These are phyloP conservation scores for Microcebus murinus DNA, from an alignment of 2,113 vertebrate genomes.

Conservation along the genomic window DNA sequence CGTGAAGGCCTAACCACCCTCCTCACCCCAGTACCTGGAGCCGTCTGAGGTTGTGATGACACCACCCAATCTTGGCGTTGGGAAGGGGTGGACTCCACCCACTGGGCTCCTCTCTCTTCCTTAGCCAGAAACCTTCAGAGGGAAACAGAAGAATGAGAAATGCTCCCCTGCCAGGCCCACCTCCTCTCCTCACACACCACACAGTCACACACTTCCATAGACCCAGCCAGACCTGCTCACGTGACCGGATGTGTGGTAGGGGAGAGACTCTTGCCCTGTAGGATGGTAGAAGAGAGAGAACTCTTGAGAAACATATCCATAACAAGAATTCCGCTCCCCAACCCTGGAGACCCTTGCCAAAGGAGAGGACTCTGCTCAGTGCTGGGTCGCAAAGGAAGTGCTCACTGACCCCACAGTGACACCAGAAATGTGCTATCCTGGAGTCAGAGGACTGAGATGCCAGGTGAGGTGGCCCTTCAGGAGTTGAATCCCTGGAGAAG, in stretches of 20 bases:
- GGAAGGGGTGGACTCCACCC: background rate
- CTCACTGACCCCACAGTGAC: background rate
- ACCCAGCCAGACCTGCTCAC: background rate
- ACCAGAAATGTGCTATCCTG: background rate
- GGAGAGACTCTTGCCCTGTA: background rate
- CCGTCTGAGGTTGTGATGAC: background rate
- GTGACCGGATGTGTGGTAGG: background rate
- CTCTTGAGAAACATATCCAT: background rate
- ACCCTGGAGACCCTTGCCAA: background rate
- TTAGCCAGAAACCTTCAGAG: slow-evolving; percentile 53
- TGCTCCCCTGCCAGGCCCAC: background rate
- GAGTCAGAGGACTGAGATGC: background rate
- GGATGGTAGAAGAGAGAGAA: slow-evolving; percentile 22
- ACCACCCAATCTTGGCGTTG: background rate
- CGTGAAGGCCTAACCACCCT: background rate
- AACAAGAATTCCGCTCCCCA: background rate
- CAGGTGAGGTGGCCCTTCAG: background rate
- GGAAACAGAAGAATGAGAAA: background rate
- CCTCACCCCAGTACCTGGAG: background rate
- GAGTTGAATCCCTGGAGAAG: background rate
- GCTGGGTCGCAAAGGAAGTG: slow-evolving; percentile 11
- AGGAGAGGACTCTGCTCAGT: background rate
- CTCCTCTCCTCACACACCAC: background rate
- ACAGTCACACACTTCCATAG: background rate
- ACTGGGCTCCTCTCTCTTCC: slow-evolving; percentile 20